phyloP scores from a whole-genome alignment of 2,888 invertebrate genomes.

The Harpagoxenus sublaevis region DNA sequence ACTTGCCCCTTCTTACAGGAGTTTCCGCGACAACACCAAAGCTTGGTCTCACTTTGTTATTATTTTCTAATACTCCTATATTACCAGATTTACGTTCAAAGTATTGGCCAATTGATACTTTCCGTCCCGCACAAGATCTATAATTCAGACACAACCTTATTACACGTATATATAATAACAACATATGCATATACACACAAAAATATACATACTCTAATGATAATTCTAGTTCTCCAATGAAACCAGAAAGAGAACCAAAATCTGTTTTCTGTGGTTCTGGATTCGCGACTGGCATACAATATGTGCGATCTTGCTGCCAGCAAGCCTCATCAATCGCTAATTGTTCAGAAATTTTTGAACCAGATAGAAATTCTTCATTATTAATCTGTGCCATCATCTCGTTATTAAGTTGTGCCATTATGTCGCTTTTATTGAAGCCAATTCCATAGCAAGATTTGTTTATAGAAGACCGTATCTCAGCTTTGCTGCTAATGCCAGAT shows the following conservation, averaged over 20 bases:
- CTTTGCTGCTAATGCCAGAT: conserved; percentile 76
- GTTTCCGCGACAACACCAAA: conserved; percentile 77
- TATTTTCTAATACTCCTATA: conserved; percentile 77
- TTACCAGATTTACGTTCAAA: conserved; percentile 84
- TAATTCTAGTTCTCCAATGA: conserved; percentile 82
- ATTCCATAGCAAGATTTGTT: conserved; percentile 71
- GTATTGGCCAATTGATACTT: conserved; percentile 86
- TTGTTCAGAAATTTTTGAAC: conserved; percentile 84
- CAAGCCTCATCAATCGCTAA: conserved; percentile 85
- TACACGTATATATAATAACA: conserved; percentile 29
- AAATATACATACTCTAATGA: conserved; percentile 77
- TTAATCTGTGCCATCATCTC: conserved; percentile 80
- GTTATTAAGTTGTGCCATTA: conserved; percentile 62
- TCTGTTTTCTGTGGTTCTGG: conserved; percentile 79
- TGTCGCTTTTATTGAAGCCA: conserved; percentile 76
- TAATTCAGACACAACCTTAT: conserved; percentile 22
- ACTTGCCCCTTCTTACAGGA: conserved; percentile 74
- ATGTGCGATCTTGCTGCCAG: conserved; percentile 82
- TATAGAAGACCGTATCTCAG: conserved; percentile 66
- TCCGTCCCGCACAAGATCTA: conserved; percentile 80
- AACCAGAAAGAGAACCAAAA: conserved; percentile 83
- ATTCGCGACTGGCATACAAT: conserved; percentile 70
- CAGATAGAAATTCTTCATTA: conserved; percentile 82
- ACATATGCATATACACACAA: background rate
- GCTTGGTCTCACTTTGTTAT: conserved; percentile 76